Evolutionary conservation across 2,113 vertebrate genomes (phyloP), one percentile per base, ranked within the genome.

Genomic region (Rattus rattus): DNA sequence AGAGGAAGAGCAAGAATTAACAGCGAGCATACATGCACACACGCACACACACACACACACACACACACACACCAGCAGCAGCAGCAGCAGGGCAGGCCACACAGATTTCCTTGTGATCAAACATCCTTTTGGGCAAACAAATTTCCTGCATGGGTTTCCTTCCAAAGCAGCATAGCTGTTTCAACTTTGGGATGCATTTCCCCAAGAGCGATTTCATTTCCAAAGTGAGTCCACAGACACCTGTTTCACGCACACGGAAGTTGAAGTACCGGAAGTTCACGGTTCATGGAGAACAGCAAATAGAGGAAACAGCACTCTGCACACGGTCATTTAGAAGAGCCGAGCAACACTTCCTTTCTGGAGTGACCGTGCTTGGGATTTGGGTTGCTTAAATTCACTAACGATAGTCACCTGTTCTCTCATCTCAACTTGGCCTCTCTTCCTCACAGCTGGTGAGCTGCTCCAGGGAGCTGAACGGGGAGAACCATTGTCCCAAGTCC

Each of bases 91-190:
- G 63, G 13, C 7, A 24, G n/a, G 43, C 20, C 39, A 59, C 1
- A 4, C 75, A 83, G 22, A 83, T 73, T 86, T 59, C 59, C 83
- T 43, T 59, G 33, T 7, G 28, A 65, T 81, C 92, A 54, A 89
- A 84, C 22, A 20, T 52, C 81, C 76, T 96, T 87, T 54, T 77
- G 39, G 19, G 43, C 54, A 90, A 75, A 83, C 43, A 94, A 95
- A 59, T 79, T 26, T 9, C 56, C 80, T 49, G 47, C 85, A 20
- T 8, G 4, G 72, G 26, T 28, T 47, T 8, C 3, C 19, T 69
- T 81, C 65, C 76, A 84, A 80, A 87, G 73, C 10, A 43, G 56
- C 43, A n/a, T 26, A 36, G 49, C 70, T 39, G 36, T 67, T 0
- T 70, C 43, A 87, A 94, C 76, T 80, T 73, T 43, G 65, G 75